Conservation (phyloP, 2,113 vertebrate species). For the Tupaia chinensis region DNA sequence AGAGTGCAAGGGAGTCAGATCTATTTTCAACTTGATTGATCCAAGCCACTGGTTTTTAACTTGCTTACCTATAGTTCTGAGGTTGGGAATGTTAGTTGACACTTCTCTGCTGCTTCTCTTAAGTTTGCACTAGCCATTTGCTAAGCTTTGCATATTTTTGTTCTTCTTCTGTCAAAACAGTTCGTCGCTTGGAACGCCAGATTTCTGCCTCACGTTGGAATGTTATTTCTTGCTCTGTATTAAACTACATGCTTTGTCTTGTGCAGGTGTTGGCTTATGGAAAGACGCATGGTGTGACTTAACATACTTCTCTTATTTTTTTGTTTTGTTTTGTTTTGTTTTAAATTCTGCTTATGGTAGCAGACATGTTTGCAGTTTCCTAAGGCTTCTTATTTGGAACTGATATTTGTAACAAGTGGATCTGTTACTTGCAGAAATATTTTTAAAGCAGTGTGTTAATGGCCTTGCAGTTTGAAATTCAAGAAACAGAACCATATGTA, state of each 20-base stretch:
- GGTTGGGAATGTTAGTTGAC: conserved; percentile 75
- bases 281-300: conserved; percentile 93
- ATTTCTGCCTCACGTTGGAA: conserved; percentile 91
- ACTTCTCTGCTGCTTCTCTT: conserved; percentile 88
- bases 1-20: conserved; percentile 60
- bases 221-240: conserved; percentile 90
- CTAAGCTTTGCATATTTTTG: conserved; percentile 92
- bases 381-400: conserved; percentile 89
- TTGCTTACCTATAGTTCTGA: conserved; percentile 85
- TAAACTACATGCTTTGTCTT: conserved; percentile 93
- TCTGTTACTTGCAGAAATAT: conserved; percentile 91
- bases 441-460: conserved; percentile 77
- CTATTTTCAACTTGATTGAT: conserved; percentile 56
- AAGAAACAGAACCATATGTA: conserved; percentile 67
- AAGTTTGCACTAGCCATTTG: conserved; percentile 90
- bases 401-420: conserved; percentile 84
- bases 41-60: conserved; percentile 80
- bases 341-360: conserved; percentile 86
- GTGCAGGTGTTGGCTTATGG: conserved; percentile 95
- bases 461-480: conserved; percentile 79
- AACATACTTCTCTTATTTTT: conserved; percentile 89
- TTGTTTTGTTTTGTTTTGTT: conserved; percentile 77
- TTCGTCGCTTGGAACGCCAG: conserved; percentile 93
- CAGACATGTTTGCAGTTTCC: conserved; percentile 90
- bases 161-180: conserved; percentile 92